phyloP scores from a whole-genome alignment of 2,113 vertebrate species.

The Eudyptes chrysolophus region DNA sequence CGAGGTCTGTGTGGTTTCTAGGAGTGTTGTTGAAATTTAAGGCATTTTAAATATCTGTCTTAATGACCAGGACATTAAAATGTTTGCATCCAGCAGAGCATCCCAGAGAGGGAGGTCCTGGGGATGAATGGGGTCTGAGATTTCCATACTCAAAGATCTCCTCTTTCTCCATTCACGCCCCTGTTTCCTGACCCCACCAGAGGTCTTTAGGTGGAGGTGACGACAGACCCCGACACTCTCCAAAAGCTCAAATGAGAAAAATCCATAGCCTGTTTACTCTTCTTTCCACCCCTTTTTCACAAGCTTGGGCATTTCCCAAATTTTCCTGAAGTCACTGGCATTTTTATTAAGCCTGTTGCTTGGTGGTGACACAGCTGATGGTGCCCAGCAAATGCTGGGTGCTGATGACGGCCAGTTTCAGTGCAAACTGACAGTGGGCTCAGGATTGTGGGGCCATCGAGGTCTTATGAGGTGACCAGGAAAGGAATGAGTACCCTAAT shows the following conservation, averaged over 20 bases:
- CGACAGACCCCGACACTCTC: fast-evolving
- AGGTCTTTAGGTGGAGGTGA: not conserved
- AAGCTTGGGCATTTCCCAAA: not conserved
- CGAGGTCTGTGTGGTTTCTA: not conserved
- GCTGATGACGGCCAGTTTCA: not conserved
- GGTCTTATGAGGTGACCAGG: not conserved
- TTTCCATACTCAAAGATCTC: not conserved
- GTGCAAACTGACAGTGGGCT: not conserved
- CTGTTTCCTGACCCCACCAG: not conserved
- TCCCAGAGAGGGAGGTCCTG: too few relatives aligned
- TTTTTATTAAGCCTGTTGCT: not conserved
- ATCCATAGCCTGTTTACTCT: not conserved
- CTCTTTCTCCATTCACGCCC: not conserved
- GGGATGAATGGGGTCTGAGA: not conserved
- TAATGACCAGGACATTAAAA: not conserved
- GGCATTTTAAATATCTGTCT: not conserved
- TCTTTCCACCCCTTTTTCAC: not conserved
- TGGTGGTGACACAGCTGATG: not conserved
- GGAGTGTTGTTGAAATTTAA: not conserved
- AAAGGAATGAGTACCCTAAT: not conserved
- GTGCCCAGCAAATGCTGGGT: not conserved
- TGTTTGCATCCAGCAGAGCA: not conserved
- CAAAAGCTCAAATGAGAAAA: not conserved
- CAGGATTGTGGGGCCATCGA: too few relatives aligned
- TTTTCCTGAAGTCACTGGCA: not conserved